Percentiles rank a stretch among this genome's conserved stretches.
phyloP scores from a whole-genome alignment of 1,140 invertebrate genomes.

The Caenorhabditis tropicalis region DNA sequence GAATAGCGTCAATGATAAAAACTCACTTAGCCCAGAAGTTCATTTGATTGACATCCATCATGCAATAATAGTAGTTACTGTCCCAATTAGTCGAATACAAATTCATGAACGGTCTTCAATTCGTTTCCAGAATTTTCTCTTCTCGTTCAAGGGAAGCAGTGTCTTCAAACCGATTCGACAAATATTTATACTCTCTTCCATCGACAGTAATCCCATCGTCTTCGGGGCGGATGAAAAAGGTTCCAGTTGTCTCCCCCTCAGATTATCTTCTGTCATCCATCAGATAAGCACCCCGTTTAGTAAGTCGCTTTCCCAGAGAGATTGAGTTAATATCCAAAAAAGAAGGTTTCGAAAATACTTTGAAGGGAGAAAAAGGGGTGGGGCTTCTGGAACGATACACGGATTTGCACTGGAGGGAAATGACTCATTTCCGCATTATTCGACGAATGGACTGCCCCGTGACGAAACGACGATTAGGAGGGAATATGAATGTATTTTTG shows the following conservation, averaged over 20 bases:
- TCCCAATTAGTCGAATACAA: background rate
- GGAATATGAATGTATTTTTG: too few species aligned
- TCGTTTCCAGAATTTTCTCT: background rate
- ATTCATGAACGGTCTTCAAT: background rate
- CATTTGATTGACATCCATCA: background rate
- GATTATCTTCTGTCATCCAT: background rate
- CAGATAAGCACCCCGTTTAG: too few species aligned
- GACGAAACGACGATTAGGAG: too few species aligned
- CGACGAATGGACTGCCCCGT: too few species aligned
- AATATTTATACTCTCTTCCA: constrained; percentile 30
- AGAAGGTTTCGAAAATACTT: background rate
- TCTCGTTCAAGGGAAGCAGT: background rate
- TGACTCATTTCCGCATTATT: too few species aligned
- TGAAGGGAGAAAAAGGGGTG: background rate
- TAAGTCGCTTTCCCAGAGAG: background rate
- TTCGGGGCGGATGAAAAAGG: constrained; percentile 3
- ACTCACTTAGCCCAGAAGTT: background rate
- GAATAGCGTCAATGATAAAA: background rate
- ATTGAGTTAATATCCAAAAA: background rate
- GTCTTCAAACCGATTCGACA: background rate
- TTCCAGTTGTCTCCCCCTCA: constrained; percentile 2
- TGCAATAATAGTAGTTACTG: background rate
- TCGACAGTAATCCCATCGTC: background rate
- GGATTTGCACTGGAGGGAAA: background rate
- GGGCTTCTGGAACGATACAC: background rate